Conservation (phyloP, 2,797 vertebrate species). For the Mycteria americana region DNA sequence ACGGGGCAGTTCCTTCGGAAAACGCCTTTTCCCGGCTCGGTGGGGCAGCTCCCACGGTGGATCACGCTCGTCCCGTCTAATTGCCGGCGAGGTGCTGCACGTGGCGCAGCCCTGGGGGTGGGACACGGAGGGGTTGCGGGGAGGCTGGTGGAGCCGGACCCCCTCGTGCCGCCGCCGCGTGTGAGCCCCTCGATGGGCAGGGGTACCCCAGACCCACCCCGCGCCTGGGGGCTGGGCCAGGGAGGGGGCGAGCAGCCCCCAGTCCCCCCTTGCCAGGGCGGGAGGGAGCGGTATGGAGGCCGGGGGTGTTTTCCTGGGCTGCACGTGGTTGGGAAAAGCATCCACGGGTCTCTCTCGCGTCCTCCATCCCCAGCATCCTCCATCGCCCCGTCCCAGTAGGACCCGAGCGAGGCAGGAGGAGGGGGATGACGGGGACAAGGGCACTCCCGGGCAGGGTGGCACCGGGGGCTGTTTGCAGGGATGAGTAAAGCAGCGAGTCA, state of each 20-base stretch:
- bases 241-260: background rate
- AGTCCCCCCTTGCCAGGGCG: background rate
- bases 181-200: background rate
- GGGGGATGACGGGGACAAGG: background rate
- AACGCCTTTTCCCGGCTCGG: fast-evolving
- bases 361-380: background rate
- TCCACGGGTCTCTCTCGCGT: fast-evolving
- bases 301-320: background rate
- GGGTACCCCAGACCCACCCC: fast-evolving
- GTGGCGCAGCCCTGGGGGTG: fast-evolving
- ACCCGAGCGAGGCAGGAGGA: fast-evolving
- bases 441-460: background rate
- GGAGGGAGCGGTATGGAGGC: fast-evolving
- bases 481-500: background rate
- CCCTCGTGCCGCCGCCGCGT: background rate
- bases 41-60: background rate
- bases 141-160: background rate
- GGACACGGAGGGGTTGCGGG: fast-evolving
- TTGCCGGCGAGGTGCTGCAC: fast-evolving
- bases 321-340: fast-evolving
- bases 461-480: background rate
- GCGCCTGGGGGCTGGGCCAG: fast-evolving
- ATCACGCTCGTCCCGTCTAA: fast-evolving
- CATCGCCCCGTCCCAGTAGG: background rate
- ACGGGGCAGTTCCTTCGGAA: fast-evolving